Evolutionary conservation across 2,888 invertebrate genomes (phyloP).

Genomic region (Caenorhabditis sp.): DNA sequence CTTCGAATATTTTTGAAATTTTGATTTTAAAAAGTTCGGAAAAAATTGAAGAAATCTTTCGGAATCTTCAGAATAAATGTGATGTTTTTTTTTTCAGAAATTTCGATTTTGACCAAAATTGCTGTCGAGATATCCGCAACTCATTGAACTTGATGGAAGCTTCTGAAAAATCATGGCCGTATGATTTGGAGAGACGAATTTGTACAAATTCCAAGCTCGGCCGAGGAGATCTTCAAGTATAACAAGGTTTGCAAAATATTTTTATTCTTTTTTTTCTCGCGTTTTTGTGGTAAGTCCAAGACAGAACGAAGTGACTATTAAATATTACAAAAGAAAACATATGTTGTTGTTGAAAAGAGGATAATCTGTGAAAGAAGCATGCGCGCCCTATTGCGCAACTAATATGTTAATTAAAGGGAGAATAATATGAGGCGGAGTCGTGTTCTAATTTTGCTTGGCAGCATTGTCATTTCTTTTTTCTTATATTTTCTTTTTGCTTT

Average conservation of each 20-base stretch:
- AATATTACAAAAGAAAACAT: not conserved
- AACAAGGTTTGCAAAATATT: no score
- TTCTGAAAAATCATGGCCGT: no score
- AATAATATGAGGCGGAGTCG: not conserved
- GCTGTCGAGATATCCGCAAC: no score
- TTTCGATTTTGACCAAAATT: no score
- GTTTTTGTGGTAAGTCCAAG: not conserved
- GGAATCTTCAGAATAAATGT: not conserved
- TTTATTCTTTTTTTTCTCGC: no score
- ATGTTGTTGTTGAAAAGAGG: conserved; percentile 10
- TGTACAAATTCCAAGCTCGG: no score
- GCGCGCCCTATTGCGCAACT: conserved; percentile 18
- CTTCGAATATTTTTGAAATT: no score
- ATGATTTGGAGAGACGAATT: no score
- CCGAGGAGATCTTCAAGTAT: no score
- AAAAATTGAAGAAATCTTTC: not conserved
- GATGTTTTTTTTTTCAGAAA: no score
- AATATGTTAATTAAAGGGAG: conserved; percentile 1
- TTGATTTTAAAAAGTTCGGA: no score
- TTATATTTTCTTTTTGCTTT: not conserved
- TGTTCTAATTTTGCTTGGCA: not conserved
- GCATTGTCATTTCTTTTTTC: not conserved
- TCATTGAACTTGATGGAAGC: no score
- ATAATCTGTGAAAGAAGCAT: conserved; percentile 23
- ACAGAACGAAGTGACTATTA: not conserved